These are phyloP conservation scores for Nasonovia ribisnigri DNA, from an alignment of 2,888 invertebrate species.

Conservation along the genomic window DNA sequence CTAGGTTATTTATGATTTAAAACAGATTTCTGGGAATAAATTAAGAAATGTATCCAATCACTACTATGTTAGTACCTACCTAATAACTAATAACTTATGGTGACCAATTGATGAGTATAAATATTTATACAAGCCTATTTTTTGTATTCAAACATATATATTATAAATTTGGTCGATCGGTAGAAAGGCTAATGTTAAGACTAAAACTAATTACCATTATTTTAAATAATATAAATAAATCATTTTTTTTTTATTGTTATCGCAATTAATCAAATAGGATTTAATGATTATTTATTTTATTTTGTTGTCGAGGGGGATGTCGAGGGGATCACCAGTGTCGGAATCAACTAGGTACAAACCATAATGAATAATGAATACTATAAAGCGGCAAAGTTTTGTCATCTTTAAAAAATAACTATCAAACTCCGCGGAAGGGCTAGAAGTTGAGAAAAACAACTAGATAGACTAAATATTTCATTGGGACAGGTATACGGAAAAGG, in stretches of 20 bases:
- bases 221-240: not conserved
- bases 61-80: no score
- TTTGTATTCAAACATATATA: not conserved
- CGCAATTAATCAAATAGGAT: slow-evolving; percentile 56
- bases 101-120: not conserved
- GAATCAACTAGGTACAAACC: slow-evolving; percentile 7
- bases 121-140: not conserved
- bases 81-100: not conserved
- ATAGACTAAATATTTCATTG: slow-evolving; percentile 56
- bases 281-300: slow-evolving; percentile 29
- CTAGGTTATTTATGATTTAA: slow-evolving; percentile 46
- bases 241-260: not conserved
- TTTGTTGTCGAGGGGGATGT: slow-evolving; percentile 14
- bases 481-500: slow-evolving; percentile 13
- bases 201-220: slow-evolving; percentile 1
- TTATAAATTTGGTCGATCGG: not conserved
- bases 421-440: not conserved
- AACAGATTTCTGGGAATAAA: slow-evolving; percentile 23
- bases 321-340: not conserved
- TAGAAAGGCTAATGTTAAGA: not conserved
- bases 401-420: slow-evolving; percentile 41
- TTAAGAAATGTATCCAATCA: not conserved
- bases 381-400: slow-evolving; percentile 28
- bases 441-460: slow-evolving; percentile 53
- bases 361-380: slow-evolving; percentile 49